Evolutionary conservation across 2,113 vertebrate species (phyloP), one percentile per base, ranked within the genome.

Genomic region (Cryptomyrus ogoouensis): DNA sequence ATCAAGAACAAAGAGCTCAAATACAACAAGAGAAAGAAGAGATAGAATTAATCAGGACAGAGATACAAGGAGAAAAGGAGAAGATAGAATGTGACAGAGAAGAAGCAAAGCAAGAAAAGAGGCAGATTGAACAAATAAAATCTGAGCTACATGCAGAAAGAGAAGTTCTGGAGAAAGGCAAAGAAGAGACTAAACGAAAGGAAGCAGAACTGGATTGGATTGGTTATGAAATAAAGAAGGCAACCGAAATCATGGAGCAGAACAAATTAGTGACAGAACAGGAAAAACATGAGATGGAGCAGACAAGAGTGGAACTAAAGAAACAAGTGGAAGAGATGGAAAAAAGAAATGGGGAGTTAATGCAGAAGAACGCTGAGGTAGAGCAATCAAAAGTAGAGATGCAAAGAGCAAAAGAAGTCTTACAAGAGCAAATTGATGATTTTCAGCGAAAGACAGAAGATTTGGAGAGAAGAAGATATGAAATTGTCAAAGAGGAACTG

Each of bases 21-120:
- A 7, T 90, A 83, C 52, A 56, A 77, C 44, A 91, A 58, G 74
- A 53, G 66, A 87, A 56, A 88, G 2, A 58, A 88, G 39, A 85
- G 35, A 39, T 89, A 21, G 52, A 85, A 44, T 49, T 90, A 50
- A 90, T 88, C 77, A 92, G 89, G 46, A 17, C 53, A 84, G 91
- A 90, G 56, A 88, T 93, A 27, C 87, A 90, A 50, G 85, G 39
- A n/a, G 44, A 91, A 3, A 90, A 88, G 88, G 42, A 88, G 31
- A 80, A 91, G 24, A 91, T 88, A 19, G 91, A 92, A 77, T 52
- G n/a, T n/a, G 92, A 88, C 0, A 91, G 88, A 90, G 90, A 93
- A 91, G 90, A 90, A 58, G 85, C 52, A 31, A 62, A 46, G 47
- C 52, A 19, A 46, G 89, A 89, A 50, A 89, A 24, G 12, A 50